Percentiles rank a stretch among this genome's conserved stretches.
Evolutionary conservation across 2,888 invertebrate species (phyloP).

Genomic region (Eurytoma californica): DNA sequence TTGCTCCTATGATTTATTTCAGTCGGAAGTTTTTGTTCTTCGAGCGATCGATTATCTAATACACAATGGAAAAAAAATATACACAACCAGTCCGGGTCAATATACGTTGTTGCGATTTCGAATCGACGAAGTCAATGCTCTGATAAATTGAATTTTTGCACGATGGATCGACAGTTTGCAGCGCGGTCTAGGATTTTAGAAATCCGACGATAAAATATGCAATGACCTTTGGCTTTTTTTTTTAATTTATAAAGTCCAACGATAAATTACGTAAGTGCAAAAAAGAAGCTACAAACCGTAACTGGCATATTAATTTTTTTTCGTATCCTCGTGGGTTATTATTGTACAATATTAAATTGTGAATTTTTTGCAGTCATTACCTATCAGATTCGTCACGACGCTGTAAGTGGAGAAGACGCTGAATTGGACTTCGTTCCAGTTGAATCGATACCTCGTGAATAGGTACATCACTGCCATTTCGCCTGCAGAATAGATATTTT

Average conservation of each 20-base stretch:
- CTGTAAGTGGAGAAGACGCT: constrained; percentile 90
- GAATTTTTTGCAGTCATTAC: constrained; percentile 75
- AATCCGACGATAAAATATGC: constrained; percentile 27
- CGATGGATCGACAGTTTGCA: constrained; percentile 21
- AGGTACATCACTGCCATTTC: constrained; percentile 91
- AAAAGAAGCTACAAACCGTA: constrained; percentile 16
- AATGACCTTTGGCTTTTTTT: constrained; percentile 13
- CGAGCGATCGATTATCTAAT: not conserved
- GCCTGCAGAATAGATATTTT: constrained; percentile 76
- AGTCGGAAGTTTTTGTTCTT: too few relatives aligned
- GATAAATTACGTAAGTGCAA: constrained; percentile 32
- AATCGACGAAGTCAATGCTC: too few relatives aligned
- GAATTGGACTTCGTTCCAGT: constrained; percentile 92
- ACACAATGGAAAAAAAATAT: not conserved
- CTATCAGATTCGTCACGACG: constrained; percentile 88
- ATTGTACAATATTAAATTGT: constrained; percentile 16
- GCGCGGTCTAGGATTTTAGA: constrained; percentile 22
- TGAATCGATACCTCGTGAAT: constrained; percentile 88
- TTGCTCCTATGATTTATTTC: too few relatives aligned
- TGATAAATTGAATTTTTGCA: not conserved
- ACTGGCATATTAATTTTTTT: constrained; percentile 7
- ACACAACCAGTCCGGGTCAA: not conserved
- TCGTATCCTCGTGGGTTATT: not conserved
- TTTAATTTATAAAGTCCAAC: not conserved
- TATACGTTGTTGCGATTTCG: too few relatives aligned